Base-by-base conservation (phyloP, 1,140 invertebrate species). In the Micrasema longulum region DNA sequence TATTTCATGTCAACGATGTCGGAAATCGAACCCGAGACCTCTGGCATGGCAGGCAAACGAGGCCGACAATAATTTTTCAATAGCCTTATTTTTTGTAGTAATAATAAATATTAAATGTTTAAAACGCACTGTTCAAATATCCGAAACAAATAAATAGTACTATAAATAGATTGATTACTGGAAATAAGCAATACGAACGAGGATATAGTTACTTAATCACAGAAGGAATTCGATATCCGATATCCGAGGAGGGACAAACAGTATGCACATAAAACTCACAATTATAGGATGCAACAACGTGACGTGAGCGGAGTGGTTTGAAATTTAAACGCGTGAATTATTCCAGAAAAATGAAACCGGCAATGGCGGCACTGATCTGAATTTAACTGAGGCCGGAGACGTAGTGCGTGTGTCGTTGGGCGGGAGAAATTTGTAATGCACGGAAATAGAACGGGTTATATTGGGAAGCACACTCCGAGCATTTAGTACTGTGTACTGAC, bases 281-380 rank as follows among this genome's bases (percentile, higher is more conserved):
- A 41, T 41, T 38, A 12, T 64, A 38, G 23, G 45, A 47, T 64
- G 60, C 60, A 64, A 64, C 60, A 47, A 64, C 14, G 60, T 64
- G 60, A 64, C 60, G 60, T 64, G 9, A 14, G 43, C 11, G 38
- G n/a, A 23, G 60, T 47, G 20, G 22, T 64, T 11, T 11, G 14
- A 14, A 64, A 64, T 47, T 45, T 14, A 2, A 26, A 64, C 60
- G 47, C 60, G 38, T 45, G 16, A 23, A 47, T 64, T 64, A 22
- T 64, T 64, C 57, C 60, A n/a, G 60, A 47, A 64, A 60, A 64
- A 45, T 47, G 43, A 47, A 60, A 48, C 60, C 60, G 22, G 60
- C 60, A 64, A 64, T 64, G 60, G 60, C 14, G 41, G 60, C 60
- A 64, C 60, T 22, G 60, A 20, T 45, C 60, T 64, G 60, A 64